Conservation (phyloP, 1,140 invertebrate species). For the Hermetia illucens region DNA sequence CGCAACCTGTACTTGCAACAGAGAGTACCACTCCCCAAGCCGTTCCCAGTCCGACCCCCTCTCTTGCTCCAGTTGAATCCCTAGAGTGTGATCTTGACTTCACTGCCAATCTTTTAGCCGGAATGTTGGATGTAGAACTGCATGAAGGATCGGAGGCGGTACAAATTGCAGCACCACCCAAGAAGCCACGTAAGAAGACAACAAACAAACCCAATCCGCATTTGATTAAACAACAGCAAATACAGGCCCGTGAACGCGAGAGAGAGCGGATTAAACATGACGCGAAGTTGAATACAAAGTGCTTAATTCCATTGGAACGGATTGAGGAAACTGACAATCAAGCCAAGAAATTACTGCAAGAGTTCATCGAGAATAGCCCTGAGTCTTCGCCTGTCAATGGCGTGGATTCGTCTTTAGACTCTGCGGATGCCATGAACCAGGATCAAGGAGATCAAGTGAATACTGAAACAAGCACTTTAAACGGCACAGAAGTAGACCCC, state of each 20-base stretch:
- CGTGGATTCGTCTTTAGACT: no score
- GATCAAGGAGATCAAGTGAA: no score
- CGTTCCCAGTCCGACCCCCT: no score
- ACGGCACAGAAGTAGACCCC: no score
- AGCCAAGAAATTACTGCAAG: no score
- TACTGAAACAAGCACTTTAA: no score
- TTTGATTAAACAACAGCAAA: constrained; percentile 13
- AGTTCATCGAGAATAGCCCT: no score
- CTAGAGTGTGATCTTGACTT: not conserved
- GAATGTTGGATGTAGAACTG: constrained; percentile 23
- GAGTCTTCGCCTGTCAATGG: no score
- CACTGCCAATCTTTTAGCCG: constrained; percentile 9
- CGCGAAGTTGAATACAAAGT: constrained; percentile 22
- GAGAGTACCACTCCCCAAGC: no score
- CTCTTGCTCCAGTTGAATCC: no score
- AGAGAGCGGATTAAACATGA: constrained; percentile 18
- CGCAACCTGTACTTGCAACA: no score
- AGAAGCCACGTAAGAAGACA: constrained; percentile 26
- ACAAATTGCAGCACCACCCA: constrained; percentile 7
- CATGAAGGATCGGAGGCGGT: constrained; percentile 5
- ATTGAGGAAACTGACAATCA: not conserved
- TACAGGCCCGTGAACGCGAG: constrained; percentile 18
- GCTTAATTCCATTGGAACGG: constrained; percentile 13
- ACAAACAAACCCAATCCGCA: constrained; percentile 27
- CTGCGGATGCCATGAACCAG: no score